A percentile compares a stretch with the other conserved stretches of the same genome.
These are phyloP conservation scores for Tapera naevia DNA, from an alignment of 2,797 vertebrate species.

Conservation along the genomic window DNA sequence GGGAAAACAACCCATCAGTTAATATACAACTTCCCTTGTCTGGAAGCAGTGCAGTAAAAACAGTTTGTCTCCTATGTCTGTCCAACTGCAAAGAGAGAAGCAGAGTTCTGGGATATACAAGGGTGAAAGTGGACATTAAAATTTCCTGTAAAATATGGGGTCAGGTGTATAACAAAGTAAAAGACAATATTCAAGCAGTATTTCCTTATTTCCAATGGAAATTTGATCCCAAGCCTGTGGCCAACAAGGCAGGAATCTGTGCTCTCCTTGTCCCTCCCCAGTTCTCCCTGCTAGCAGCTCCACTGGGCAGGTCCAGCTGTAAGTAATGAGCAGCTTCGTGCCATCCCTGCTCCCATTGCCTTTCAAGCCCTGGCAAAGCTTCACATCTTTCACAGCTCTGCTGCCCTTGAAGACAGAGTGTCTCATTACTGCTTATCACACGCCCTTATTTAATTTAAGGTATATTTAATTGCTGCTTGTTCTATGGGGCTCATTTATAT, in stretches of 20 bases:
- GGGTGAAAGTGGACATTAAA: not conserved
- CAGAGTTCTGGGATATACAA: not conserved
- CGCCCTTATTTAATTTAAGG: constrained; percentile 45
- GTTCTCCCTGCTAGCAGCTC: not conserved
- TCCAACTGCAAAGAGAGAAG: not conserved
- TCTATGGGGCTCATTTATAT: constrained; percentile 12
- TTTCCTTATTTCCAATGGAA: not conserved
- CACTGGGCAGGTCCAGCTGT: not conserved
- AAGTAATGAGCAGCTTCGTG: not conserved
- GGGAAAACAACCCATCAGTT: not conserved
- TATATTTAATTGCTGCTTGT: constrained; percentile 40
- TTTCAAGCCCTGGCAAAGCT: not conserved
- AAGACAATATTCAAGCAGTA: not conserved
- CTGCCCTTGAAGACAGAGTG: constrained; percentile 22
- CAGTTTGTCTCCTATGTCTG: not conserved
- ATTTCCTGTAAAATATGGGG: not conserved
- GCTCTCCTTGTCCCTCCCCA: not conserved
- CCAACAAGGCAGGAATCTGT: not conserved
- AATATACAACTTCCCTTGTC: not conserved
- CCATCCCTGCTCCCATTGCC: not conserved
- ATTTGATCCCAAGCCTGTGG: not conserved
- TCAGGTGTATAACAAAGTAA: not conserved
- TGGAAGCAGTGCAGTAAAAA: accelerated
- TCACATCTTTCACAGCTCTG: not conserved
- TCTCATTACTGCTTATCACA: constrained; percentile 48